Conservation (phyloP, 37 sponge, comb jelly and placozoan species). For the Geodia barretti region DNA sequence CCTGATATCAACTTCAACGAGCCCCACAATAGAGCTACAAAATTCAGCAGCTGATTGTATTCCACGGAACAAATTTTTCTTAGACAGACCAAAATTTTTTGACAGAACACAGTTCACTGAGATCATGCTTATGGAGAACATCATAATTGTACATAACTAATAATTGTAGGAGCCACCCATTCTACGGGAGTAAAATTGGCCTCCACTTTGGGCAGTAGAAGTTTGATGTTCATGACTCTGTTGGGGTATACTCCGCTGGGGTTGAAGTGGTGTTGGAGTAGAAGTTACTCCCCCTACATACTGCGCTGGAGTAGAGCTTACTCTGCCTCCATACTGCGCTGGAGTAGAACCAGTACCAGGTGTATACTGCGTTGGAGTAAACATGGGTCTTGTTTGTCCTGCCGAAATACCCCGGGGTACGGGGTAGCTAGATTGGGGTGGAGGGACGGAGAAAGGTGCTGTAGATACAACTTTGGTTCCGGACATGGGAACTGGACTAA, state of each 20-base stretch:
- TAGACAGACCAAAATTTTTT: too few species aligned
- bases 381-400: neutral
- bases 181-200: neutral
- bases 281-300: too few species aligned
- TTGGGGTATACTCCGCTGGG: neutral
- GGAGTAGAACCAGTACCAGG: neutral
- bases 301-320: neutral
- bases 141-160: too few species aligned
- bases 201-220: neutral
- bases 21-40: constrained; percentile 79
- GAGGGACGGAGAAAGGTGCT: neutral
- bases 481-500: neutral
- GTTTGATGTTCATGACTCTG: neutral
- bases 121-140: too few species aligned
- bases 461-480: neutral
- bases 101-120: too few species aligned
- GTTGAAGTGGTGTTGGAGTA: neutral
- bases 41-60: constrained; percentile 21
- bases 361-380: neutral
- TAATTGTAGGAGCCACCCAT: neutral
- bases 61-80: too few species aligned
- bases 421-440: neutral
- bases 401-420: neutral
- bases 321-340: neutral
- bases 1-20: constrained; percentile 80